Evolutionary conservation across 1,140 invertebrate genomes (phyloP).

Genomic region (Eriosoma lanigerum): DNA sequence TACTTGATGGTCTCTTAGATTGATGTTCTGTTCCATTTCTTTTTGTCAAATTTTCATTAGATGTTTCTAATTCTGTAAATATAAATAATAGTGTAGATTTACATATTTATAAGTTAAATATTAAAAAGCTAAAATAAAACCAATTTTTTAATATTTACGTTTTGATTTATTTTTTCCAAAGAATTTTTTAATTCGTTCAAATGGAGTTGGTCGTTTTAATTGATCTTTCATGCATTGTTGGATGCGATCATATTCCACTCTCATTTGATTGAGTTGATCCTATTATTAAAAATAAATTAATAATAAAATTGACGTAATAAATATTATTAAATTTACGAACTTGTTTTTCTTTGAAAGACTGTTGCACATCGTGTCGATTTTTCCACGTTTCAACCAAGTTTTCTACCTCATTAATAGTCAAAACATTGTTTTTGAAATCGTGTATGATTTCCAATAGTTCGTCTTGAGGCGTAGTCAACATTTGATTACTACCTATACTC

Average conservation of each 20-base stretch:
- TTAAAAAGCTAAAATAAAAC: too few species aligned
- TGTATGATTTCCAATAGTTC: slow-evolving; percentile 84
- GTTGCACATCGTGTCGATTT: slow-evolving; percentile 80
- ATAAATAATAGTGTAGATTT: too few species aligned
- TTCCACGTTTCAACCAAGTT: slow-evolving; percentile 81
- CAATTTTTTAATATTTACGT: slow-evolving; percentile 57
- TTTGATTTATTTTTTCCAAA: slow-evolving; percentile 68
- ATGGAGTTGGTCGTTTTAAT: slow-evolving; percentile 73
- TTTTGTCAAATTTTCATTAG: slow-evolving; percentile 50
- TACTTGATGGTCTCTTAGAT: slow-evolving; percentile 68
- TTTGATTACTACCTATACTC: slow-evolving; percentile 36
- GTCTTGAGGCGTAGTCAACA: slow-evolving; percentile 62
- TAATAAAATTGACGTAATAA: not conserved
- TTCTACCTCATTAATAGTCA: slow-evolving; percentile 80
- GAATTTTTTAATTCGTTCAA: slow-evolving; percentile 75
- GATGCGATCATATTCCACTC: slow-evolving; percentile 77
- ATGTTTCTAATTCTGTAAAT: slow-evolving; percentile 15
- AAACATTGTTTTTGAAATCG: slow-evolving; percentile 86
- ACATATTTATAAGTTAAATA: too few species aligned
- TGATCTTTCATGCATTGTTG: slow-evolving; percentile 72
- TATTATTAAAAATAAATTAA: slow-evolving; percentile 50
- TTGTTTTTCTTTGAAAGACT: slow-evolving; percentile 81
- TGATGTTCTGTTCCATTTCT: slow-evolving; percentile 45
- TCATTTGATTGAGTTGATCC: slow-evolving; percentile 75
- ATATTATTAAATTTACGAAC: too few species aligned